Base-by-base conservation (phyloP, 1,140 invertebrate species). In the Drosophila insularis region DNA sequence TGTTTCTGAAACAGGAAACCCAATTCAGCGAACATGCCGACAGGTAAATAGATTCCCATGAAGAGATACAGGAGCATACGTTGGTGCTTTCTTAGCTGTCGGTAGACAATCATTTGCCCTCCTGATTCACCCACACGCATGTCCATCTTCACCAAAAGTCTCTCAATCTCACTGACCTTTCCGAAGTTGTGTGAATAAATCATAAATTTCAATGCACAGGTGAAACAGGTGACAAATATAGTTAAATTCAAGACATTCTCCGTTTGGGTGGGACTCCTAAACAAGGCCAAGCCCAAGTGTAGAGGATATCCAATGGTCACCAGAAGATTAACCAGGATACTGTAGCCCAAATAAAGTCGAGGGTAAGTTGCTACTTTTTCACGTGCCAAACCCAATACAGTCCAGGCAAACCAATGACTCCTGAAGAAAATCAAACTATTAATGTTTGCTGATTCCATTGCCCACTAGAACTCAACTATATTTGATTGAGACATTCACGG, bases 191-290 rank as follows among this genome's bases (percentile, higher is more conserved):
- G 75, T 14, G 71, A 64, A 19, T 79, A 79, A n/a, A 90, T 60
- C 6, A 71, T 1, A 4, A 74, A 72, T 60, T 90, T 90, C 10
- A 74, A 8, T 11, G 74, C 74, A 7, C 81, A 82, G 11, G 81
- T 72, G 0, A 54, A 19, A 17, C 68, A 76, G 35, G 77, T 84
- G 2, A 70, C 71, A 39, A 75, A 70, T 0, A 64, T 68, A 1
- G 81, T 73, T 5, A 90, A 59, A 43, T 84, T 90, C 10, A 75
- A 60, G 5, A 90, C 74, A 14, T 90, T 73, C 17, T 82, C 74
- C 13, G 70, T 67, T 13, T 80, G 32, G 1, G 43, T 81, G 2
- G 27, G 31, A 10, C 76, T 90, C 0, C 53, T 56, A 46, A 90
- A 81, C 1, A 90, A 23, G 1, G 58, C 37, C 63, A 89, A 23